phyloP scores from a whole-genome alignment of 2,113 vertebrate species.

The Seriola rivoliana region DNA sequence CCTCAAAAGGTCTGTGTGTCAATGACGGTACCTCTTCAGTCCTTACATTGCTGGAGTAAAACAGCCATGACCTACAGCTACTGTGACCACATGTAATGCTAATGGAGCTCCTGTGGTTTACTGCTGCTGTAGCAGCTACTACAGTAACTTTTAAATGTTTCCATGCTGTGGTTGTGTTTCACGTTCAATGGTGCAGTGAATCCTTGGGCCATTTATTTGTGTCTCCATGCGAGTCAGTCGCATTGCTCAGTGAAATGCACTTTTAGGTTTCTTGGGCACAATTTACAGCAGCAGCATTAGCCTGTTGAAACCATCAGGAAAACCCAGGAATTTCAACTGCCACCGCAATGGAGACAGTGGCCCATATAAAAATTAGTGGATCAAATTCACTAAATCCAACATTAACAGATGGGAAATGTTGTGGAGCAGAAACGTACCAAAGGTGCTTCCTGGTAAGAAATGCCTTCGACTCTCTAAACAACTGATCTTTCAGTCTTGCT shows the following conservation, averaged over 20 bases:
- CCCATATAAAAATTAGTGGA: constrained; percentile 46
- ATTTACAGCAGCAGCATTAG: constrained; percentile 41
- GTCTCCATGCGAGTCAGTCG: constrained; percentile 2
- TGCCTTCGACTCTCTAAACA: neutral
- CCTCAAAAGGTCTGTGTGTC: neutral
- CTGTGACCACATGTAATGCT: constrained; percentile 60
- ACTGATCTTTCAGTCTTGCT: neutral
- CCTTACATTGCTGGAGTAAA: constrained; percentile 20
- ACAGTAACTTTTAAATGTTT: constrained; percentile 53
- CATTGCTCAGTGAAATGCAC: constrained; percentile 49
- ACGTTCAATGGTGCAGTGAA: constrained; percentile 31
- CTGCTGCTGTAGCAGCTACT: constrained; percentile 25
- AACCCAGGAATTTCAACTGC: constrained; percentile 37
- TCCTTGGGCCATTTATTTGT: constrained; percentile 41
- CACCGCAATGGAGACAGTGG: constrained; percentile 53
- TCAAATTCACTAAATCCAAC: constrained; percentile 48
- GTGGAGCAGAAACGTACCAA: neutral
- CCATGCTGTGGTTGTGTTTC: constrained; percentile 65
- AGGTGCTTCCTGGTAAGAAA: constrained; percentile 5
- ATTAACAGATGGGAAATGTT: constrained; percentile 43
- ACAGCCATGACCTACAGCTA: constrained; percentile 32
- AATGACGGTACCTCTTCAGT: neutral
- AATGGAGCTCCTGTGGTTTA: constrained; percentile 33
- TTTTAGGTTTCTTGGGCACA: constrained; percentile 52
- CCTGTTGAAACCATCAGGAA: constrained; percentile 66